Base-by-base conservation (phyloP, 2,888 invertebrate genomes). In the Thereva unica region DNA sequence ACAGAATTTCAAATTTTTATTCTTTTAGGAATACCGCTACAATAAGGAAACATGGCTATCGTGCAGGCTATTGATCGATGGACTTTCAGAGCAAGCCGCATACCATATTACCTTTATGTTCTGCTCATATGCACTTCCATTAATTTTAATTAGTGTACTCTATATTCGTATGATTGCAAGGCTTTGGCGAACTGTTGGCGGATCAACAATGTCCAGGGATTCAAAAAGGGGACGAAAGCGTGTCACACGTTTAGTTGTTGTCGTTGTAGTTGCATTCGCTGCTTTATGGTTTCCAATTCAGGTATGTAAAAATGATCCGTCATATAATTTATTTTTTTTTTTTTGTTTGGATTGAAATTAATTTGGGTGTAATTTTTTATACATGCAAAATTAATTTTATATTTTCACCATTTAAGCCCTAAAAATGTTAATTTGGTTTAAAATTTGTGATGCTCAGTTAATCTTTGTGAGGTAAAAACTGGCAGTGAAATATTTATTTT, bases 221-320 rank as follows among this genome's bases (percentile, higher is more conserved):
- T 80, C 81, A 64, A 78, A 90, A 69, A 85, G 92, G 54, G 92
- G 93, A 67, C 91, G 93, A 81, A 89, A 90, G 81, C 85, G 93
- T 69, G 96, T 95, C 35, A 96, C 96, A 1, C 85, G 93, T 72
- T 88, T 97, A 85, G 95, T 97, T 6, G 87, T 95, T 57, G 89
- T 94, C 42, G 93, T 95, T 45, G 93, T 95, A 5, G 89, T 92
- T 49, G 93, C 93, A 61, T 97, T 97, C 78, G 95, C 95, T 9
- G 85, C 93, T n/a, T 93, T 95, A 82, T 96, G 96, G 96, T 88
- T 92, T 75, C 96, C 96, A 5, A 91, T 96, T 74, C 95, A 95
- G 85, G 90, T 95, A 72, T 83, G 75, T 65, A 6, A n/a, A 9
- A 9, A 47, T 47, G 4, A 47, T 9, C 9, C 4, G 40, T 9